These are phyloP conservation scores for Crenichthys baileyi DNA, from an alignment of 2,797 vertebrate species.

Conservation along the genomic window DNA sequence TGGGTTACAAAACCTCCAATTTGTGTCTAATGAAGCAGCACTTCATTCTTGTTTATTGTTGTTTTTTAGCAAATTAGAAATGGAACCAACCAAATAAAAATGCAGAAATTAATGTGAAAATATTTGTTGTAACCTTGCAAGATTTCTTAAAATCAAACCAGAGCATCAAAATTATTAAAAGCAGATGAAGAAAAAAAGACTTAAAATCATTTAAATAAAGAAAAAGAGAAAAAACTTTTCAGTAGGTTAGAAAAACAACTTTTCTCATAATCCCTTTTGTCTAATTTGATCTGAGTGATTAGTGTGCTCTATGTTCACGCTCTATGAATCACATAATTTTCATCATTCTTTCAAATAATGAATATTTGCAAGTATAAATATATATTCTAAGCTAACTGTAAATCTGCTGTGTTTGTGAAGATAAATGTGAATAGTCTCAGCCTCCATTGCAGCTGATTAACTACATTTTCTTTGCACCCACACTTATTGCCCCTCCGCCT, in stretches of 20 bases:
- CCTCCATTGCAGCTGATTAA: conserved; percentile 10
- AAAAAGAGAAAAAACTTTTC: not conserved
- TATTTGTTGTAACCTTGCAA: not conserved
- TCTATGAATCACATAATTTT: not conserved
- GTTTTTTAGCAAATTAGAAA: not conserved
- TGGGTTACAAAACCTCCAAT: not conserved
- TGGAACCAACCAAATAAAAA: not conserved
- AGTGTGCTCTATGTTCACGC: not conserved
- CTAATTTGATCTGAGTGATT: not conserved
- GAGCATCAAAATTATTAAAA: not conserved
- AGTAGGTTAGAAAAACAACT: not conserved
- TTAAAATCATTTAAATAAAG: not conserved
- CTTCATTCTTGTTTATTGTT: not conserved
- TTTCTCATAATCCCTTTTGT: not conserved
- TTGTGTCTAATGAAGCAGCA: not conserved
- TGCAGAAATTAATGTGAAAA: not conserved
- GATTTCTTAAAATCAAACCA: not conserved
- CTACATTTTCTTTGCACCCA: conserved; percentile 13
- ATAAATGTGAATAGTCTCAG: conserved; percentile 3
- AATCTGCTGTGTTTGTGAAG: conserved; percentile 5
- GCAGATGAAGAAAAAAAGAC: not conserved
- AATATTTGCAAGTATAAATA: not conserved
- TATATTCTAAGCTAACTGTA: not conserved
- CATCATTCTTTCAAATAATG: not conserved
- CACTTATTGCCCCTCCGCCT: conserved; percentile 1